Evolutionary conservation across 2,888 invertebrate genomes (phyloP).

Genomic region (Quadroppia sp.): DNA sequence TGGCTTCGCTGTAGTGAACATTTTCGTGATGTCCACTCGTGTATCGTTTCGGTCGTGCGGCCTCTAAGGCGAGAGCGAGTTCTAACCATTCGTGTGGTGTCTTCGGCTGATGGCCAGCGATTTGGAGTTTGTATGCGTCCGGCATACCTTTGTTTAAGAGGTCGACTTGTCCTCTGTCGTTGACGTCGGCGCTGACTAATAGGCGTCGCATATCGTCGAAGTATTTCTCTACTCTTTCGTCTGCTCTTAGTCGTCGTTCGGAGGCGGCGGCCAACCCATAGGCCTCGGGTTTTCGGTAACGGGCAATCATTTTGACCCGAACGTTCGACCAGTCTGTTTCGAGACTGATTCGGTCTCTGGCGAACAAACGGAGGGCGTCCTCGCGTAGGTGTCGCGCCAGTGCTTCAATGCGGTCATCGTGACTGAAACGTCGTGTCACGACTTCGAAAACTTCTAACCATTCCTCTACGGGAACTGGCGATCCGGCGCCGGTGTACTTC

Average conservation of each 20-base stretch:
- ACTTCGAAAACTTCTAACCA: background rate
- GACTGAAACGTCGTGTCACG: background rate
- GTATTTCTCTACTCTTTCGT: background rate
- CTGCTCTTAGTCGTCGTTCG: background rate
- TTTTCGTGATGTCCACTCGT: slow-evolving; percentile 41
- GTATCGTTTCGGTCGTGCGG: slow-evolving; percentile 1
- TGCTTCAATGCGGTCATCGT: background rate
- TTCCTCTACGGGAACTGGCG: background rate
- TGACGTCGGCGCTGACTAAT: background rate
- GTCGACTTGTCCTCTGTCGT: background rate
- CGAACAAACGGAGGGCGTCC: background rate
- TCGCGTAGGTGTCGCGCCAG: background rate
- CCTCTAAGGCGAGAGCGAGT: background rate
- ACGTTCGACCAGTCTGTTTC: background rate
- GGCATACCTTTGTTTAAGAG: background rate
- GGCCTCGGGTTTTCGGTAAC: background rate
- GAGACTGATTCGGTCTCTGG: background rate
- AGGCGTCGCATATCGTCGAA: background rate
- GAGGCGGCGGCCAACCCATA: background rate
- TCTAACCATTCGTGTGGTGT: background rate
- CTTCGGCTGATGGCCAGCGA: background rate
- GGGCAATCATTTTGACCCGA: background rate
- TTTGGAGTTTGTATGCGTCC: background rate
- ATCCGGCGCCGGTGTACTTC: background rate
- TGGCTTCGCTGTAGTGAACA: slow-evolving; percentile 47